These are phyloP conservation scores for Ovis aries DNA, from an alignment of 2,113 vertebrate genomes.

Conservation along the genomic window DNA sequence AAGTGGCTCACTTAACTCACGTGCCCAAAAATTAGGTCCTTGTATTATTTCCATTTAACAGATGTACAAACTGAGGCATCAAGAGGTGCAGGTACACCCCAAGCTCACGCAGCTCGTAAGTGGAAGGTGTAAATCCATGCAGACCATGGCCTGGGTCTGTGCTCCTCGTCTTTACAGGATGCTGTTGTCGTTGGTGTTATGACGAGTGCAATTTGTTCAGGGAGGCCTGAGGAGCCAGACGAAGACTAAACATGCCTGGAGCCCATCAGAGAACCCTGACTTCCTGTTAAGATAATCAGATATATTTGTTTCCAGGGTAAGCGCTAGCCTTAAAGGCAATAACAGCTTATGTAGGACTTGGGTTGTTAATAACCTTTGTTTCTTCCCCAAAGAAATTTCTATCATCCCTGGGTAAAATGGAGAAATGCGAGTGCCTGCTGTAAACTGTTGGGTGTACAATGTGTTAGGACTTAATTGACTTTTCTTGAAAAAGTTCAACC, in stretches of 20 bases:
- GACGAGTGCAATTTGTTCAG: not conserved
- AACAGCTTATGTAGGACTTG: not conserved
- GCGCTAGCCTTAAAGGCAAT: not conserved
- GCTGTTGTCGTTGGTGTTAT: not conserved
- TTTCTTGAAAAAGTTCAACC: not conserved
- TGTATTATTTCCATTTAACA: not conserved
- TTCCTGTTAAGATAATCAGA: not conserved
- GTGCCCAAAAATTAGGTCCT: not conserved
- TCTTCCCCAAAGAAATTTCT: not conserved
- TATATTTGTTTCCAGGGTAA: not conserved
- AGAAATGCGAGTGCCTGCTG: fast-evolving
- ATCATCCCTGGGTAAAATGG: not conserved
- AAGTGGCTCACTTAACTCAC: not conserved
- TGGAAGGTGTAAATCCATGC: no score
- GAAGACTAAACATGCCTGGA: no score
- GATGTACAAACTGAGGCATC: not conserved
- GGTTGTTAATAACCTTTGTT: not conserved
- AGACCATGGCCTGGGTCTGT: no score
- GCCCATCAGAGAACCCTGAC: not conserved
- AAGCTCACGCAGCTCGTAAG: not conserved
- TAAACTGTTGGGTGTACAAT: not conserved
- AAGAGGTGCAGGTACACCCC: not conserved
- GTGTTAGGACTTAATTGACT: not conserved
- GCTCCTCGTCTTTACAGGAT: not conserved
- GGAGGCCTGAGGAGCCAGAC: not conserved